phyloP scores from a whole-genome alignment of 2,113 vertebrate species.

The Chauna torquata region DNA sequence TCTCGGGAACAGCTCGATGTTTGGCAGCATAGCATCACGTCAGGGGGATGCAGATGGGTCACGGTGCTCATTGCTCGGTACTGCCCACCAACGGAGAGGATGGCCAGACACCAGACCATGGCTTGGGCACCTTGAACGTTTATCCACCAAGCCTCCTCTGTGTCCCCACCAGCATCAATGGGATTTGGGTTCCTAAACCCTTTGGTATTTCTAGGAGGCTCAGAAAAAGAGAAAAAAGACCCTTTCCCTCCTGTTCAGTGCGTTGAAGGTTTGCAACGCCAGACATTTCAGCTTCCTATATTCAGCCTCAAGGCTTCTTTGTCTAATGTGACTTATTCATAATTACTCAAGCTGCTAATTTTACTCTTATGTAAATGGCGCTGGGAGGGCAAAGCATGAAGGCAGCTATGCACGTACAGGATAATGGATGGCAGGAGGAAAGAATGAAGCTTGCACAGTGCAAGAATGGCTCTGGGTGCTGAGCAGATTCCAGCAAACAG shows the following conservation, averaged over 20 bases:
- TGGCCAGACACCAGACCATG: not conserved
- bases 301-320: slow-evolving; percentile 60
- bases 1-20: not conserved
- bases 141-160: rapidly evolving
- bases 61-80: not conserved
- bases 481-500: not conserved
- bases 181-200: not conserved
- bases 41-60: not conserved
- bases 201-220: not conserved
- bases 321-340: slow-evolving; percentile 65
- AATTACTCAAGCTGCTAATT: slow-evolving; percentile 73
- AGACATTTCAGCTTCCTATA: not conserved
- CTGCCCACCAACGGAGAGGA: not conserved
- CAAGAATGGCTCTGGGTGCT: not conserved
- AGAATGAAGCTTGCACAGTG: not conserved
- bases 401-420: not conserved
- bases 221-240: not conserved
- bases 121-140: not conserved
- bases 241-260: not conserved
- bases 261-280: not conserved
- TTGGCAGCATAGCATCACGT: rapidly evolving
- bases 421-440: slow-evolving; percentile 28
- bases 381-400: slow-evolving; percentile 37
- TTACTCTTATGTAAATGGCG: slow-evolving; percentile 66
- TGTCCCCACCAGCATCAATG: rapidly evolving